Conservation (phyloP, 2,113 vertebrate genomes). For the Caloenas nicobarica region DNA sequence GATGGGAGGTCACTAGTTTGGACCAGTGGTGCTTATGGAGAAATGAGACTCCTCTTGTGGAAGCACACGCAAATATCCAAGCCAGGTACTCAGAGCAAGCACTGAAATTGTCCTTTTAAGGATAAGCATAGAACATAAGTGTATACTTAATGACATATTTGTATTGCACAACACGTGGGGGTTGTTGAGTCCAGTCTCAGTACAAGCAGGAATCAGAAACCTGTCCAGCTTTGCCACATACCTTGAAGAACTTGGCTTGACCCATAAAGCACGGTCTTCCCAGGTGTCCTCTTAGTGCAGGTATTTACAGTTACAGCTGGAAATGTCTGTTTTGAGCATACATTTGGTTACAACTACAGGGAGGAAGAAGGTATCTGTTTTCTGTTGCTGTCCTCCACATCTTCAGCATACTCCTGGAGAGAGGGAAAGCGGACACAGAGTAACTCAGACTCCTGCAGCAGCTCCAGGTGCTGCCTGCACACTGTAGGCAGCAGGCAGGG, state of each 20-base stretch:
- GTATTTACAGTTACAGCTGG: not conserved
- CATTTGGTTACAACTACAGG: not conserved
- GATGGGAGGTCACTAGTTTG: not conserved
- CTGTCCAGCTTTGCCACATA: not conserved
- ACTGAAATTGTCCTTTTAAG: not conserved
- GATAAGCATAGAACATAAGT: not conserved
- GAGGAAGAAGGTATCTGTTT: not conserved
- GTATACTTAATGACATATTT: not conserved
- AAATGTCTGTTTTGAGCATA: not conserved
- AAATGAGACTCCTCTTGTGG: not conserved
- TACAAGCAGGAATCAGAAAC: not conserved
- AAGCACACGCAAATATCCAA: not conserved
- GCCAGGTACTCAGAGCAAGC: not conserved
- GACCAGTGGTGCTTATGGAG: not conserved
- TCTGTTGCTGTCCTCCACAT: not conserved
- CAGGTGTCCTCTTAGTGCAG: not conserved
- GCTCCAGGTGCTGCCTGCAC: not conserved
- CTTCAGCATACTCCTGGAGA: not conserved
- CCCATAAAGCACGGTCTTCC: not conserved
- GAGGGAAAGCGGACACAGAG: fast-evolving
- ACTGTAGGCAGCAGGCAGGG: not conserved
- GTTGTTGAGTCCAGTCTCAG: not conserved
- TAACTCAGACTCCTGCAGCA: fast-evolving
- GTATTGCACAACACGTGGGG: fast-evolving
- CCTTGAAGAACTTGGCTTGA: not conserved